Evolutionary conservation across 1,140 invertebrate species (phyloP).

Genomic region (Pseudomyrmex dendroicus): DNA sequence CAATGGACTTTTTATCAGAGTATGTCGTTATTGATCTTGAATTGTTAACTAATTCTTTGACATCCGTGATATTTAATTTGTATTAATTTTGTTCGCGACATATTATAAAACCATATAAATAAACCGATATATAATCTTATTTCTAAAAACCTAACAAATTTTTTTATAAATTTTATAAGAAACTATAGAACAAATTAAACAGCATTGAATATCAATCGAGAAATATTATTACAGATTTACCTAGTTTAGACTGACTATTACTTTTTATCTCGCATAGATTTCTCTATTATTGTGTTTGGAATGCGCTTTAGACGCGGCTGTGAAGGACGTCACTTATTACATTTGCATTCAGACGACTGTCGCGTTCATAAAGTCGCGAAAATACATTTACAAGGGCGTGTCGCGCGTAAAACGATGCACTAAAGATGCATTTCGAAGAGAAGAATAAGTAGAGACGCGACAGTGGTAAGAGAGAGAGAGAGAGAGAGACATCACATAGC

Average conservation of each 20-base stretch:
- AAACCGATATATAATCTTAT: too few species aligned
- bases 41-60: constrained; percentile 10
- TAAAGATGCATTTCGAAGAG: constrained; percentile 22
- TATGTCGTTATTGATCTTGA: not conserved
- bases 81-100: not conserved
- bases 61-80: not conserved
- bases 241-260: not conserved
- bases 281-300: not conserved
- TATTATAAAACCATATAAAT: not conserved
- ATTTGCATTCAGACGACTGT: constrained; percentile 19
- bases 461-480: too few species aligned
- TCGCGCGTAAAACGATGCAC: constrained; percentile 34
- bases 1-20: not conserved
- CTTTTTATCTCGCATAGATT: not conserved
- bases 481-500: not conserved
- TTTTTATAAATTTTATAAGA: not conserved
- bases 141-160: not conserved
- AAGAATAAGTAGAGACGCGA: constrained; percentile 12
- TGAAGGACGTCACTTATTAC: constrained; percentile 3
- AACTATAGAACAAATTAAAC: not conserved
- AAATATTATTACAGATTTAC: not conserved
- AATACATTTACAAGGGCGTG: constrained; percentile 48
- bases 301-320: not conserved
- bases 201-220: not conserved
- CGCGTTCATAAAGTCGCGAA: constrained; percentile 38